Evolutionary conservation across 2,113 vertebrate species (phyloP).

Genomic region (Corvus hawaiiensis): DNA sequence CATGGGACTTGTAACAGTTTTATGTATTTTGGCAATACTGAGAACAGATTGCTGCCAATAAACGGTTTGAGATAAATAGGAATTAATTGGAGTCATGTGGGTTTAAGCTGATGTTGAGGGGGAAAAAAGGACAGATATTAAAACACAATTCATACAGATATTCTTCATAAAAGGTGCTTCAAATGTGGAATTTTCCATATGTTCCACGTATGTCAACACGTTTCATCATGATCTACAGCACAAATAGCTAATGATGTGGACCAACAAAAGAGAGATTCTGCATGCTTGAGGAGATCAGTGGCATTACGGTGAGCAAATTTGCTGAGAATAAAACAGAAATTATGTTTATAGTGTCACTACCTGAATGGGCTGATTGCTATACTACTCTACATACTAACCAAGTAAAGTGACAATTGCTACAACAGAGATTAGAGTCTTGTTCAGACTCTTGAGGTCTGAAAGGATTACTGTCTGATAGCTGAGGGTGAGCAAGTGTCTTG

Average conservation of each 20-base stretch:
- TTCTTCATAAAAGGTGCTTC: slow-evolving; percentile 38
- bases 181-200: slow-evolving; percentile 1
- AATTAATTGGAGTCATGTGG: slow-evolving; percentile 76
- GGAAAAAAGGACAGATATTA: slow-evolving; percentile 57
- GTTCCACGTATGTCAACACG: neutral
- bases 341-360: neutral
- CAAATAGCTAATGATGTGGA: neutral
- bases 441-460: neutral
- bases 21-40: slow-evolving; percentile 66
- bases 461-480: neutral
- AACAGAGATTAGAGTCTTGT: neutral
- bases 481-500: neutral
- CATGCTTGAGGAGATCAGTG: neutral
- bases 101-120: slow-evolving; percentile 64
- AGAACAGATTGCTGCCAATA: slow-evolving; percentile 71
- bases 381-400: neutral
- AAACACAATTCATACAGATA: slow-evolving; percentile 65
- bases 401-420: neutral
- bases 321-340: neutral
- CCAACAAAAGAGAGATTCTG: neutral
- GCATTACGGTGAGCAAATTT: neutral
- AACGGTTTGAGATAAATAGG: slow-evolving; percentile 70
- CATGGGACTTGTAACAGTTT: slow-evolving; percentile 57
- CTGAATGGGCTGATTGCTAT: neutral
- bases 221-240: neutral